phyloP scores from a whole-genome alignment of 2,888 invertebrate genomes.

The Celastrina argiolus region DNA sequence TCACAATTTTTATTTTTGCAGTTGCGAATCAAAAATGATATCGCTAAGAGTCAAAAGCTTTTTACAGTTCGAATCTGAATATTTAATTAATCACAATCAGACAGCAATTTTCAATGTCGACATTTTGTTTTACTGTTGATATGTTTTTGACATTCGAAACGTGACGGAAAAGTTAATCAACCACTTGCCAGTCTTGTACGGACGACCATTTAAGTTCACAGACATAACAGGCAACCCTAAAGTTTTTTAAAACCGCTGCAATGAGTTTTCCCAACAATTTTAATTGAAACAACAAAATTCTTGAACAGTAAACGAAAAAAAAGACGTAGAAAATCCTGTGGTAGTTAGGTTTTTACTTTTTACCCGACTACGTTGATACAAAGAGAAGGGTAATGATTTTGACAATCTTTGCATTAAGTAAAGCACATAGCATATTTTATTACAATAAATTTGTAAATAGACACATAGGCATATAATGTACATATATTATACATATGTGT shows the following conservation, averaged over 20 bases:
- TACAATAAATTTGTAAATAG: too few relatives aligned
- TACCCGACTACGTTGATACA: too few relatives aligned
- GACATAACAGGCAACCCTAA: neutral
- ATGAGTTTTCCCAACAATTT: slow-evolving; percentile 5
- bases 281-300: neutral
- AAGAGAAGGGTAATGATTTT: too few relatives aligned
- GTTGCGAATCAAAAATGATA: too few relatives aligned
- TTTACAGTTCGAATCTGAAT: too few relatives aligned
- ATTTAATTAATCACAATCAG: neutral
- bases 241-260: neutral
- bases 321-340: neutral
- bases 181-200: neutral
- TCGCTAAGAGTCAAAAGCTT: too few relatives aligned
- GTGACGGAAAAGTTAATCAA: neutral
- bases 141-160: neutral
- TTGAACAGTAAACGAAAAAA: neutral
- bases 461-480: too few relatives aligned
- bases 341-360: too few relatives aligned
- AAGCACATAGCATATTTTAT: too few relatives aligned
- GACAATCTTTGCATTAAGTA: too few relatives aligned
- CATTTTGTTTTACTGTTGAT: neutral
- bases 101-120: neutral
- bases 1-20: too few relatives aligned
- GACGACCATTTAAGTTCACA: neutral
- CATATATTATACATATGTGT: too few relatives aligned